Conservation (phyloP, 1,140 invertebrate genomes). For the Gryon sp. region DNA sequence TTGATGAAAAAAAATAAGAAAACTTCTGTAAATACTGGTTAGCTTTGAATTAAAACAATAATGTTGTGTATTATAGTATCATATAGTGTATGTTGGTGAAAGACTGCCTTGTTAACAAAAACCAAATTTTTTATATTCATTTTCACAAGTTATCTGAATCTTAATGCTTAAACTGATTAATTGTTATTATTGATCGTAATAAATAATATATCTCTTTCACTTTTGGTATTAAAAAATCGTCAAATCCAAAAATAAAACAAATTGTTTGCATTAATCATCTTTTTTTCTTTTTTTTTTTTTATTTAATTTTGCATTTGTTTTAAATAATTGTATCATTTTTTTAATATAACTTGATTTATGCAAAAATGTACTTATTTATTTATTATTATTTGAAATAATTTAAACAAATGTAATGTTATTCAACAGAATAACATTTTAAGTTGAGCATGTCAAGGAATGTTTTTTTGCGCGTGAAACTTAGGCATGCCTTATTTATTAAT, state of each 20-base stretch:
- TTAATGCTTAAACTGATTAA: conserved; percentile 47
- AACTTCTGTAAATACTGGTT: conserved; percentile 69
- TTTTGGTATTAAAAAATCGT: too few species aligned
- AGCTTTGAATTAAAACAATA: conserved; percentile 75
- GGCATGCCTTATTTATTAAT: conserved; percentile 40
- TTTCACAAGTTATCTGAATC: conserved; percentile 15
- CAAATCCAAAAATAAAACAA: too few species aligned
- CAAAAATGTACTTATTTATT: too few species aligned
- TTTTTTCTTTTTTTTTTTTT: too few species aligned
- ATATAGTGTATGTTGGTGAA: conserved; percentile 76
- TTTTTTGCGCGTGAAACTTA: conserved; percentile 46
- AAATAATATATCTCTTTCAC: too few species aligned
- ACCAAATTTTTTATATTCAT: conserved; percentile 50
- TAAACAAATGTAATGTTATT: too few species aligned
- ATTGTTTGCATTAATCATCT: too few species aligned
- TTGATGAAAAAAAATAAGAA: too few species aligned
- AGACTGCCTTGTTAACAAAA: conserved; percentile 73
- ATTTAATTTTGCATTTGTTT: too few species aligned
- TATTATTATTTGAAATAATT: too few species aligned
- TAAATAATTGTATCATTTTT: too few species aligned
- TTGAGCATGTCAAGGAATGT: conserved; percentile 28
- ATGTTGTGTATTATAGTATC: conserved; percentile 80
- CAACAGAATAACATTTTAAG: neutral
- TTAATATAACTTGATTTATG: too few species aligned
- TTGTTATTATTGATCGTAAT: neutral